Conservation (phyloP, 2,888 invertebrate species). For the Gerris lacustris region DNA sequence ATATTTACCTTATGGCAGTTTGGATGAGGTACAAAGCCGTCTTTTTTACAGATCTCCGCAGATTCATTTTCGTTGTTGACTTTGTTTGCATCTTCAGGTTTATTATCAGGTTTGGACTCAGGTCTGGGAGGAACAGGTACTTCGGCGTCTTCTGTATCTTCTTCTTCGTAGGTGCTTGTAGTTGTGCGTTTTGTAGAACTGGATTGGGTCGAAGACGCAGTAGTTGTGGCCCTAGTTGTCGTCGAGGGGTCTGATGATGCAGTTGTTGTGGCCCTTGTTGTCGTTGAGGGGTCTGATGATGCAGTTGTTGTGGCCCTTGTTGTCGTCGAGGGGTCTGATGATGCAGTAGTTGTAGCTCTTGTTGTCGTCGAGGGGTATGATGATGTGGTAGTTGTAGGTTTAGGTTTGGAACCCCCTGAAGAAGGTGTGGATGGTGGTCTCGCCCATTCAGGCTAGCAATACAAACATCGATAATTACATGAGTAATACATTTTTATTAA, state of each 20-base stretch:
- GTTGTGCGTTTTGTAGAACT: not conserved
- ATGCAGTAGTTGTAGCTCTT: not conserved
- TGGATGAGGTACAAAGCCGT: slow-evolving; percentile 29
- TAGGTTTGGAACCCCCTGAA: not conserved
- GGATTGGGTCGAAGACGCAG: not conserved
- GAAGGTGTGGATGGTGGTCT: not conserved
- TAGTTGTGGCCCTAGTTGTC: not conserved
- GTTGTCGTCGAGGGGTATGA: not conserved
- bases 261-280: not conserved
- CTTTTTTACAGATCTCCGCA: slow-evolving; percentile 29
- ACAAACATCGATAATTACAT: not conserved
- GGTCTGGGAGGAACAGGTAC: not conserved
- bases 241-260: not conserved
- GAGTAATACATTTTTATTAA: too few species aligned
- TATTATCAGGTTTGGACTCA: not conserved
- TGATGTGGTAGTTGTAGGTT: not conserved
- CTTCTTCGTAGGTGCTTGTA: not conserved
- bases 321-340: not conserved
- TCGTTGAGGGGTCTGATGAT: not conserved
- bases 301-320: not conserved
- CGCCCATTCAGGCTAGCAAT: not conserved
- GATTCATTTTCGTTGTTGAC: not conserved
- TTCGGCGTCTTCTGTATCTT: not conserved
- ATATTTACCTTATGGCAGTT: slow-evolving; percentile 30
- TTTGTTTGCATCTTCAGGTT: not conserved